A percentile compares a stretch with the other conserved stretches of the same genome.
Evolutionary conservation across 2,888 invertebrate genomes (phyloP).

Genomic region (Ophion costatus): DNA sequence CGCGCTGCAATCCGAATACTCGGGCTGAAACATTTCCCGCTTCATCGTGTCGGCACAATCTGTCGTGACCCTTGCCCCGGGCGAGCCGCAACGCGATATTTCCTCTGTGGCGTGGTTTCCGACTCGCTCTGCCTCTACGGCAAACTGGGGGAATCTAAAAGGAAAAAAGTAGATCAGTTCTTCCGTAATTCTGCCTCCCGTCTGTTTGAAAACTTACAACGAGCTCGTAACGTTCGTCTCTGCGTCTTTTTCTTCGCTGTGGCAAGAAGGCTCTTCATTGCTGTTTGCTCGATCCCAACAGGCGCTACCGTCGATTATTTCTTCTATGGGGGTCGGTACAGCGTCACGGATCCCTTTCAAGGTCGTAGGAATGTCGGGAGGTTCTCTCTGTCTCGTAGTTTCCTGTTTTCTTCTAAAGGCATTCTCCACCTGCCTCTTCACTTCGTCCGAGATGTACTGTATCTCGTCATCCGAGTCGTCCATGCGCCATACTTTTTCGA

Average conservation of each 20-base stretch:
- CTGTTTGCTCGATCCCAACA: not conserved
- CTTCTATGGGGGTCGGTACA: not conserved
- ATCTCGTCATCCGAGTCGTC: slow-evolving; percentile 68
- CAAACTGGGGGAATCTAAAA: not conserved
- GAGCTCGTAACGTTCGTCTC: not conserved
- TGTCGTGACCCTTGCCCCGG: not conserved
- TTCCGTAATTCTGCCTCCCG: not conserved
- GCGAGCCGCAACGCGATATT: not conserved
- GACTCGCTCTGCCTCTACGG: not conserved
- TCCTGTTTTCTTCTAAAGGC: slow-evolving; percentile 59
- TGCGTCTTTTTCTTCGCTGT: not conserved
- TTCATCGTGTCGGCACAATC: not conserved
- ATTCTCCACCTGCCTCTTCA: slow-evolving; percentile 68
- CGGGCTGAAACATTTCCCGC: not conserved
- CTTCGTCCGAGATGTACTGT: slow-evolving; percentile 71
- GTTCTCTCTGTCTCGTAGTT: slow-evolving; percentile 16
- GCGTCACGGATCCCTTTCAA: not conserved
- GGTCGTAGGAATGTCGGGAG: not conserved
- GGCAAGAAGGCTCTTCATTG: not conserved
- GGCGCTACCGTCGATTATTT: not conserved
- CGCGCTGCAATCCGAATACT: slow-evolving; percentile 5
- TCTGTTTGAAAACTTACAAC: not conserved
- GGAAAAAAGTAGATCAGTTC: not conserved
- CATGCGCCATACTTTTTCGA: slow-evolving; percentile 44
- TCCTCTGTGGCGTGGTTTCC: not conserved